A percentile compares a stretch with the other conserved stretches of the same genome.
phyloP scores from a whole-genome alignment of 1,140 invertebrate species.

The Tetranychus cinnabarinus region DNA sequence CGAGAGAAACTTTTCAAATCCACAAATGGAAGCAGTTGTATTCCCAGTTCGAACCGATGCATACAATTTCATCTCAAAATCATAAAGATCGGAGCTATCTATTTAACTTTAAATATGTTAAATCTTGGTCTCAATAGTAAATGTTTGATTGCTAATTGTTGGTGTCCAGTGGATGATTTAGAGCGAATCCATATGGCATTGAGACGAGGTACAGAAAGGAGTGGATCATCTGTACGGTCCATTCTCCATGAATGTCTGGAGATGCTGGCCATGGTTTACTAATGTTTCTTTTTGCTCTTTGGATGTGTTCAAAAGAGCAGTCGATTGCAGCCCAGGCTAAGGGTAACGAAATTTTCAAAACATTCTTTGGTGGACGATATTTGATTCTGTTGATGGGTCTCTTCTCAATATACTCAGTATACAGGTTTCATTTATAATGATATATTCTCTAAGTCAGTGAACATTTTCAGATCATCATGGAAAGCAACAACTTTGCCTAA shows the following conservation, averaged over 20 bases:
- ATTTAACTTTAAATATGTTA: slow-evolving; percentile 73
- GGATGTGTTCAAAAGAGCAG: slow-evolving; percentile 52
- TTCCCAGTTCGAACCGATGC: no score
- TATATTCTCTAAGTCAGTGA: slow-evolving; percentile 23
- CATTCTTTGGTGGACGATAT: slow-evolving; percentile 24
- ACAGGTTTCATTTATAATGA: slow-evolving; percentile 25
- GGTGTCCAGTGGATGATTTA: slow-evolving; percentile 80
- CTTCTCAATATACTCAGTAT: slow-evolving; percentile 25
- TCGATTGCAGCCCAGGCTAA: slow-evolving; percentile 40
- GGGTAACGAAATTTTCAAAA: slow-evolving; percentile 28
- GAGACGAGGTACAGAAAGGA: slow-evolving; percentile 43
- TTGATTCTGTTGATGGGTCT: slow-evolving; percentile 25
- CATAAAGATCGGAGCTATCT: slow-evolving; percentile 73
- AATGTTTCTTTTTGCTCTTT: slow-evolving; percentile 43
- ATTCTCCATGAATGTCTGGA: slow-evolving; percentile 54
- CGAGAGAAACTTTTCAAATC: no score
- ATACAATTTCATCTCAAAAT: slow-evolving; percentile 32
- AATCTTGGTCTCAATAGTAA: slow-evolving; percentile 84
- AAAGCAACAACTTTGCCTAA: slow-evolving; percentile 2
- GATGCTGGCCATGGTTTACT: slow-evolving; percentile 67
- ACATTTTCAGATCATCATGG: slow-evolving; percentile 22
- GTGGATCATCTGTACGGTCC: slow-evolving; percentile 23
- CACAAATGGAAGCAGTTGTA: no score
- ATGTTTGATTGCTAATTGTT: slow-evolving; percentile 70
- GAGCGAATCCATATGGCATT: slow-evolving; percentile 68